Conservation (phyloP, 2,113 vertebrate genomes). For the Calyptomena viridis region DNA sequence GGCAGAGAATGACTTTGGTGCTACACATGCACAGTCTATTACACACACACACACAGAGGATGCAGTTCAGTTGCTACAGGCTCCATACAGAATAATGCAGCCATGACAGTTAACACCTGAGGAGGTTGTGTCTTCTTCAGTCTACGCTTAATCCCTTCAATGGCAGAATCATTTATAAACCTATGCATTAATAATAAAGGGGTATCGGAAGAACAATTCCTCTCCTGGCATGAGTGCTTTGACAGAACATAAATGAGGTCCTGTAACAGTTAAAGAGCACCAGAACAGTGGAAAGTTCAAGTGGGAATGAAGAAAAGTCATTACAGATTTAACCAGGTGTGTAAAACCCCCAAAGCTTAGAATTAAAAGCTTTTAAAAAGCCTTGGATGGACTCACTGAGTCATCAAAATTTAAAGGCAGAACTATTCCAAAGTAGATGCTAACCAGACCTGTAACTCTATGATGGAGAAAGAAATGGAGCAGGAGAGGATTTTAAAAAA, state of each 20-base stretch:
- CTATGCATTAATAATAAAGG: neutral
- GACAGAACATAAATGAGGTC: neutral
- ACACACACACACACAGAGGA: neutral
- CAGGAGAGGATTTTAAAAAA: slow-evolving; percentile 10
- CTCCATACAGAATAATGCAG: neutral
- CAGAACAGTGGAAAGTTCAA: slow-evolving; percentile 47
- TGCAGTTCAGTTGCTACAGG: neutral
- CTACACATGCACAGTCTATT: neutral
- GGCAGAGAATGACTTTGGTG: neutral
- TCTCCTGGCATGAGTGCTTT: neutral
- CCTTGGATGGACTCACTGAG: slow-evolving; percentile 28
- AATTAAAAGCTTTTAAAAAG: slow-evolving; percentile 63
- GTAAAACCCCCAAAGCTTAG: slow-evolving; percentile 44
- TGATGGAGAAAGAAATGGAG: slow-evolving; percentile 11
- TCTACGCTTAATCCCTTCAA: neutral
- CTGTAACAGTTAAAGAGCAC: slow-evolving; percentile 23
- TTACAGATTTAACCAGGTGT: slow-evolving; percentile 49
- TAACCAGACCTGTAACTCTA: slow-evolving; percentile 43
- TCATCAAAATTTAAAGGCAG: slow-evolving; percentile 67
- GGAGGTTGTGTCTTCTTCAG: neutral
- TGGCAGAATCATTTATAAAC: neutral
- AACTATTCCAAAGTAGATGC: slow-evolving; percentile 33
- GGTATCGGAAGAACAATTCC: neutral
- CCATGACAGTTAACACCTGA: neutral
- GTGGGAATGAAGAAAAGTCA: slow-evolving; percentile 4